Evolutionary conservation across 2,113 vertebrate genomes (phyloP).

Genomic region (Physeter macrocephalus): DNA sequence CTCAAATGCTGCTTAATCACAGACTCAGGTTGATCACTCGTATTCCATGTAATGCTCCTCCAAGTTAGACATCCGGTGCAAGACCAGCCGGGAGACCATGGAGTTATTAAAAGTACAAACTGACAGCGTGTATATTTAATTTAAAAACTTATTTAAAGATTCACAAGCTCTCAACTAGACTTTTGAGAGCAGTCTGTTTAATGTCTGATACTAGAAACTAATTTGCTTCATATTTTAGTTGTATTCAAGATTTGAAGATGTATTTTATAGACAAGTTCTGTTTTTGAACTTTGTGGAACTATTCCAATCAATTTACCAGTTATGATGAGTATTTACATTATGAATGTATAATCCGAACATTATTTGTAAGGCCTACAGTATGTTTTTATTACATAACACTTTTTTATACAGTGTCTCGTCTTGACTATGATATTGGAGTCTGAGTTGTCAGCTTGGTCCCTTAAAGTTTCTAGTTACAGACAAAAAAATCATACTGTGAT

Average conservation of each 20-base stretch:
- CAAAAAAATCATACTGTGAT: slow-evolving; percentile 86
- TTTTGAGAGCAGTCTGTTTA: slow-evolving; percentile 76
- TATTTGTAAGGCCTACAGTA: slow-evolving; percentile 79
- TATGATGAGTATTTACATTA: slow-evolving; percentile 88
- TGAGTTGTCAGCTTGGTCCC: slow-evolving; percentile 81
- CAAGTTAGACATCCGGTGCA: slow-evolving; percentile 77
- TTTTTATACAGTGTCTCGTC: slow-evolving; percentile 83
- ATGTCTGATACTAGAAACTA: slow-evolving; percentile 85
- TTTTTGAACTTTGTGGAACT: slow-evolving; percentile 78
- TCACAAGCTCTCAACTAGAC: slow-evolving; percentile 71
- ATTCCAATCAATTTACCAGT: slow-evolving; percentile 90
- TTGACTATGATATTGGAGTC: slow-evolving; percentile 76
- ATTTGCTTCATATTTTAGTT: slow-evolving; percentile 79
- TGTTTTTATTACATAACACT: slow-evolving; percentile 82
- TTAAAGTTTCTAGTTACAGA: slow-evolving; percentile 86
- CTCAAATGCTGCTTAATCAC: slow-evolving; percentile 97
- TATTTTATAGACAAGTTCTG: slow-evolving; percentile 78
- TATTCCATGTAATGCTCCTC: slow-evolving; percentile 82
- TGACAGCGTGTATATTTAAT: slow-evolving; percentile 81
- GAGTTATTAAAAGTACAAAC: slow-evolving; percentile 69
- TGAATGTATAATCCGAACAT: slow-evolving; percentile 88
- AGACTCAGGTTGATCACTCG: slow-evolving; percentile 95
- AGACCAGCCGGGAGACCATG: slow-evolving; percentile 74
- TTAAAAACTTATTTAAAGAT: slow-evolving; percentile 84
- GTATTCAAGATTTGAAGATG: slow-evolving; percentile 81